Conservation (phyloP, 1,140 invertebrate species). For the Hyles euphorbiae region DNA sequence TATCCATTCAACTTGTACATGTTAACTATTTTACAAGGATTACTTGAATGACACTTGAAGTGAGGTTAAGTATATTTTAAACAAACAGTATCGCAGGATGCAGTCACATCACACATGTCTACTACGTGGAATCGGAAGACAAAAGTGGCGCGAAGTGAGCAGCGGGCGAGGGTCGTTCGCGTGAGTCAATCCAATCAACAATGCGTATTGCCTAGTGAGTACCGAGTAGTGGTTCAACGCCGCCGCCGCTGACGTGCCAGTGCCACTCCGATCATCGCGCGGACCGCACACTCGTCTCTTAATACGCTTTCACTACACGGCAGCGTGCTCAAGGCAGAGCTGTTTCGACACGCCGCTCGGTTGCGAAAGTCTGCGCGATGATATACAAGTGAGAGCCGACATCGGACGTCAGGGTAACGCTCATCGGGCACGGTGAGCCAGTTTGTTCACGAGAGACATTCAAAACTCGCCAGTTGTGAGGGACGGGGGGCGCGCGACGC, state of each 20-base stretch:
- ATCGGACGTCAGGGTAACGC: constrained; percentile 67
- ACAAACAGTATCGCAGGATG: too few relatives aligned
- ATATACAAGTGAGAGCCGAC: constrained; percentile 73
- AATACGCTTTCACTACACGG: constrained; percentile 45
- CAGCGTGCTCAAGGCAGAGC: constrained; percentile 50
- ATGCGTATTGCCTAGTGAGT: neutral
- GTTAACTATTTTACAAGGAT: too few relatives aligned
- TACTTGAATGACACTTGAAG: too few relatives aligned
- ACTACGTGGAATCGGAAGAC: constrained; percentile 2
- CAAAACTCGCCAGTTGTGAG: constrained; percentile 59
- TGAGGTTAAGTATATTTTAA: too few relatives aligned
- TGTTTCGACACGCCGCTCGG: constrained; percentile 66
- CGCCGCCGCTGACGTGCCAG: constrained; percentile 25
- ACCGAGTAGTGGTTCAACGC: constrained; percentile 22
- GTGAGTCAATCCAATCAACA: constrained; percentile 31
- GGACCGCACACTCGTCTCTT: constrained; percentile 32
- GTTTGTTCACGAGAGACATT: constrained; percentile 65
- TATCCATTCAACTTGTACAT: too few relatives aligned
- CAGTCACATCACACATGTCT: neutral
- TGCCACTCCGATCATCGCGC: constrained; percentile 41
- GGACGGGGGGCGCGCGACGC: constrained; percentile 70
- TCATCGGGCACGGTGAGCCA: constrained; percentile 71
- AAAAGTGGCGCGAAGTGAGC: constrained; percentile 43
- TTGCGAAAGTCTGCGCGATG: constrained; percentile 74
- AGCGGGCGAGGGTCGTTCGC: constrained; percentile 27